Conservation (phyloP, 2,113 vertebrate genomes). For the Ibidorhyncha struthersii region DNA sequence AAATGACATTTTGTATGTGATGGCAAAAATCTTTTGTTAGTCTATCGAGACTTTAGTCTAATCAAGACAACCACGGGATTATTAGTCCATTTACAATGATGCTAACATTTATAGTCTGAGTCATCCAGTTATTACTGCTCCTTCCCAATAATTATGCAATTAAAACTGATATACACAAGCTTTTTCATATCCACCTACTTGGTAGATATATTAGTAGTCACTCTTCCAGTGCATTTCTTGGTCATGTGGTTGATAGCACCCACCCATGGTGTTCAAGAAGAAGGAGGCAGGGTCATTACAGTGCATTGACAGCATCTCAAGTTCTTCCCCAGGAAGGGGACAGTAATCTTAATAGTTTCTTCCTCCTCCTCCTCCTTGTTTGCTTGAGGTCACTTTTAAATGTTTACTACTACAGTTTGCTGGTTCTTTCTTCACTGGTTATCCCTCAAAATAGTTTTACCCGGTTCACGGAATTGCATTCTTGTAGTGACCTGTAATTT, state of each 20-base stretch:
- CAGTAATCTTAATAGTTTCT: not conserved
- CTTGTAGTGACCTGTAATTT: not conserved
- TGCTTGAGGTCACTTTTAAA: not conserved
- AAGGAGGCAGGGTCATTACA: not conserved
- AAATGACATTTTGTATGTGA: not conserved
- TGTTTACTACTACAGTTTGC: not conserved
- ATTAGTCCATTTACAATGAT: not conserved
- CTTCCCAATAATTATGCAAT: not conserved
- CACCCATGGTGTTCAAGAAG: not conserved
- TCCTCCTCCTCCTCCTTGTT: not conserved
- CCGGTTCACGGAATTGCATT: not conserved
- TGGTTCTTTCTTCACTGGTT: not conserved
- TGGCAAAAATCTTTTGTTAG: not conserved
- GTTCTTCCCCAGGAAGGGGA: not conserved
- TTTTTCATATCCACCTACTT: not conserved
- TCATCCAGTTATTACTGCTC: not conserved
- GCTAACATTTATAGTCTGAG: not conserved
- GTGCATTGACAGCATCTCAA: not conserved
- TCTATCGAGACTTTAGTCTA: not conserved
- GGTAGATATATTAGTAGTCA: not conserved
- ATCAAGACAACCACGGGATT: not conserved
- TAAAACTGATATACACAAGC: not conserved
- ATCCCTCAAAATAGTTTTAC: not conserved
- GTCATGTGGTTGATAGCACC: not conserved
- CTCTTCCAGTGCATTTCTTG: not conserved